Conservation (phyloP, 2,888 invertebrate genomes). For the Galeopsomyia nigrocyanea region DNA sequence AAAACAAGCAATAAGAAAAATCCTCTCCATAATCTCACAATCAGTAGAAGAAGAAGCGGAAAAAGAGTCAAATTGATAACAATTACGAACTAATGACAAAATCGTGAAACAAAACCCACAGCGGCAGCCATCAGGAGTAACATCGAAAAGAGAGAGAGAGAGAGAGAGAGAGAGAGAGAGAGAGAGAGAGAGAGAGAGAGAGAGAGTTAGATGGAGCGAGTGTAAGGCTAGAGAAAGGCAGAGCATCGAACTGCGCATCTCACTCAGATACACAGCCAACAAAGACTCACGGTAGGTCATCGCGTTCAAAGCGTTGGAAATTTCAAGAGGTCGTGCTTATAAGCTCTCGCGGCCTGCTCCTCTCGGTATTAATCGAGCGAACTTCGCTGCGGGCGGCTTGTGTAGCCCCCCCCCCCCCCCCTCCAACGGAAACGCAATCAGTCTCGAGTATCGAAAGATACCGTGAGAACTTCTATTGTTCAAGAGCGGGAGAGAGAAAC, state of each 20-base stretch:
- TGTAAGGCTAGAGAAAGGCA: too few species aligned
- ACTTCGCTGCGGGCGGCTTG: background rate
- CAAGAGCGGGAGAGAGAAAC: too few species aligned
- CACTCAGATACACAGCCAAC: background rate
- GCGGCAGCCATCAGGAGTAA: background rate
- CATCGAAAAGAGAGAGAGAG: background rate
- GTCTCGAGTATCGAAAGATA: slow-evolving; percentile 37
- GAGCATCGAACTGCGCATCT: slow-evolving; percentile 5
- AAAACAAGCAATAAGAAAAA: too few species aligned
- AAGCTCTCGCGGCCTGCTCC: background rate
- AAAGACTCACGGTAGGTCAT: background rate
- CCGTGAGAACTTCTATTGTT: too few species aligned
- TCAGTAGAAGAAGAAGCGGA: too few species aligned
- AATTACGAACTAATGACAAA: background rate
- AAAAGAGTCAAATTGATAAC: too few species aligned
- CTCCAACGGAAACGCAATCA: slow-evolving; percentile 31
- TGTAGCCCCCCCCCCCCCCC: background rate
- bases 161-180: slow-evolving; percentile 2
- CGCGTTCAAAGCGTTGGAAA: slow-evolving; percentile 20
- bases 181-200: slow-evolving; percentile 3
- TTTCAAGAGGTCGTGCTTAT: slow-evolving; percentile 25
- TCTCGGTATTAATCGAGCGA: slow-evolving; percentile 36
- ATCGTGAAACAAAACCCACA: background rate
- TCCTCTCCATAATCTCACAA: too few species aligned
- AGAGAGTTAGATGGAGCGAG: background rate